Conservation (phyloP, 2,797 vertebrate species). For the Lophotriccus pileatus region DNA sequence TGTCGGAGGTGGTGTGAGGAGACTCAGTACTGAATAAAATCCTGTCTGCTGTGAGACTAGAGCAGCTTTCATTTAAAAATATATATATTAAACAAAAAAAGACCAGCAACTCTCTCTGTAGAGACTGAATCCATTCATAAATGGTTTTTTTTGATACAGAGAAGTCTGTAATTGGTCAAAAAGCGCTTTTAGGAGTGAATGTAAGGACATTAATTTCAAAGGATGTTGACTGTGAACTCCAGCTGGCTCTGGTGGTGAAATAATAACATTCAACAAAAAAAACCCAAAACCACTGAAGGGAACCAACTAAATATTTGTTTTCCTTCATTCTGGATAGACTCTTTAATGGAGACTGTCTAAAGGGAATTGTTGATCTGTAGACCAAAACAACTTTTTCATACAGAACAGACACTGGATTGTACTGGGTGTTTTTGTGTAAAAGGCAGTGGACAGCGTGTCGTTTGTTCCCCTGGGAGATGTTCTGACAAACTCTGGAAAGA, state of each 20-base stretch:
- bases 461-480: slow-evolving; percentile 62
- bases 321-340: slow-evolving; percentile 60
- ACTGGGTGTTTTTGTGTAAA: slow-evolving; percentile 49
- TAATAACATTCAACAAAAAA: slow-evolving; percentile 23
- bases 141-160: not conserved
- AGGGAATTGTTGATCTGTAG: slow-evolving; percentile 59
- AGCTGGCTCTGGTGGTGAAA: not conserved
- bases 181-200: not conserved
- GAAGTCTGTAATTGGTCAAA: not conserved
- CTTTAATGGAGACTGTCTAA: slow-evolving; percentile 48
- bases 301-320: slow-evolving; percentile 48
- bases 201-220: not conserved
- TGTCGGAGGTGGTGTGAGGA: slow-evolving; percentile 9
- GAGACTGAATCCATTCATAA: not conserved
- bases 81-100: not conserved
- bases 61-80: not conserved
- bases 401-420: slow-evolving; percentile 69
- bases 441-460: slow-evolving; percentile 46
- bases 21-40: slow-evolving; percentile 11
- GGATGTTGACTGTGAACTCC: not conserved
- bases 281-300: not conserved
- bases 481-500: slow-evolving; percentile 58
- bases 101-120: not conserved
- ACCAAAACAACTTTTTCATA: slow-evolving; percentile 55
- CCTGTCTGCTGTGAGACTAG: not conserved